A percentile compares a stretch with the other conserved stretches of the same genome.
These are phyloP conservation scores for Perca flavescens DNA, from an alignment of 2,113 vertebrate genomes.

Conservation along the genomic window DNA sequence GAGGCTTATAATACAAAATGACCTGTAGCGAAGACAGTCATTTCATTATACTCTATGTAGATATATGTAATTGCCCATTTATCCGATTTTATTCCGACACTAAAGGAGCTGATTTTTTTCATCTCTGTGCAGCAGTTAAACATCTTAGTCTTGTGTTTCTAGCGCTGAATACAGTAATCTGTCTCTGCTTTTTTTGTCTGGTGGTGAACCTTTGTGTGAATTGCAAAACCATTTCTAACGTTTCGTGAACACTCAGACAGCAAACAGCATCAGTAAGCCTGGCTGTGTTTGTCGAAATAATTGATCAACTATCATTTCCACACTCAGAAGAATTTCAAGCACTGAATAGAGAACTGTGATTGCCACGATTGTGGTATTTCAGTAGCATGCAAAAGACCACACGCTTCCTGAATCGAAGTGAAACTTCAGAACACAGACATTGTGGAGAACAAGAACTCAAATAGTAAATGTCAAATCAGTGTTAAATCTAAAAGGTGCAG, in stretches of 20 bases:
- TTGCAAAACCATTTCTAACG: background rate
- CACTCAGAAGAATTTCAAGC: background rate
- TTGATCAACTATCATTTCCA: background rate
- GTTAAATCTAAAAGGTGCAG: background rate
- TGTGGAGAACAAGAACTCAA: background rate
- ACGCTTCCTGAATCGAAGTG: background rate
- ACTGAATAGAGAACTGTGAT: background rate
- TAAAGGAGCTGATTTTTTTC: background rate
- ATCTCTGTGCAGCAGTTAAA: background rate
- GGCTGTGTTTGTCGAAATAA: background rate
- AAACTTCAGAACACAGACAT: background rate
- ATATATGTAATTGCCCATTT: background rate
- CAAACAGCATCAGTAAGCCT: background rate
- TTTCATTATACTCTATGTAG: background rate
- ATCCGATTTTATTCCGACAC: too few species aligned
- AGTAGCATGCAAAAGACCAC: background rate
- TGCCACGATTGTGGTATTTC: background rate
- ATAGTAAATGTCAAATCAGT: background rate
- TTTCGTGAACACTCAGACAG: background rate
- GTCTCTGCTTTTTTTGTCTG: background rate
- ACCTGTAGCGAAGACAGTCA: background rate
- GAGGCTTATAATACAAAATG: background rate
- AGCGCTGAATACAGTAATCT: background rate
- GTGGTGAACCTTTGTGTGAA: background rate
- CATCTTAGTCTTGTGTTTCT: background rate